Percentiles rank a stretch among this genome's conserved stretches.
Evolutionary conservation across 2,888 invertebrate species (phyloP).

Genomic region (Erannis defoliaria): DNA sequence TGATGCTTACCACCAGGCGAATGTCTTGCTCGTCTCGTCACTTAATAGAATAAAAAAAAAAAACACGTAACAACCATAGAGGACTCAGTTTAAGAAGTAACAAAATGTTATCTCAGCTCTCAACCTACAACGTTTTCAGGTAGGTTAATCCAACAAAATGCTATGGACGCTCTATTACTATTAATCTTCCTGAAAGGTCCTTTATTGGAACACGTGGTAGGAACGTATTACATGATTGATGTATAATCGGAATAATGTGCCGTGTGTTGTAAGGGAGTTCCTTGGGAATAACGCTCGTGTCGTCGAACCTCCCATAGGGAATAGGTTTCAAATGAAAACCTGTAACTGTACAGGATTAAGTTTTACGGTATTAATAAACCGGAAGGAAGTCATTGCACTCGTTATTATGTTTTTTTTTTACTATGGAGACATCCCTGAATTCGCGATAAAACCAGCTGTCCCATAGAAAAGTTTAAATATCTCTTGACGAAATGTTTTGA

Average conservation of each 20-base stretch:
- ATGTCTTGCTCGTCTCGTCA: too few relatives aligned
- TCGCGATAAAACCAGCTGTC: too few relatives aligned
- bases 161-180: conserved; percentile 43
- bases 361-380: not conserved
- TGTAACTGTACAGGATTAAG: not conserved
- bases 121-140: conserved; percentile 11
- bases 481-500: too few relatives aligned
- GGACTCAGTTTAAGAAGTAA: not conserved
- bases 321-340: not conserved
- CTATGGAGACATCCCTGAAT: too few relatives aligned
- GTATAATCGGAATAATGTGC: conserved; percentile 39
- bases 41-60: too few relatives aligned
- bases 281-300: not conserved
- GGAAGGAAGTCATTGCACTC: too few relatives aligned
- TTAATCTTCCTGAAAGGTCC: conserved; percentile 58
- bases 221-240: conserved; percentile 38
- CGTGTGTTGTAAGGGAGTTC: not conserved
- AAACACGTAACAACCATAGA: too few relatives aligned
- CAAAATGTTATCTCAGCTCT: not conserved
- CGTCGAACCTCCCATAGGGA: not conserved
- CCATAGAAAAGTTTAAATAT: too few relatives aligned
- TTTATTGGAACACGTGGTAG: conserved; percentile 42
- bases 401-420: too few relatives aligned
- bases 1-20: too few relatives aligned
- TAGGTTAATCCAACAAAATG: conserved; percentile 52